Evolutionary conservation across 1,140 invertebrate species (phyloP), one percentile per base, ranked within the genome.

Genomic region (Trichomalopsis sarcophagae): DNA sequence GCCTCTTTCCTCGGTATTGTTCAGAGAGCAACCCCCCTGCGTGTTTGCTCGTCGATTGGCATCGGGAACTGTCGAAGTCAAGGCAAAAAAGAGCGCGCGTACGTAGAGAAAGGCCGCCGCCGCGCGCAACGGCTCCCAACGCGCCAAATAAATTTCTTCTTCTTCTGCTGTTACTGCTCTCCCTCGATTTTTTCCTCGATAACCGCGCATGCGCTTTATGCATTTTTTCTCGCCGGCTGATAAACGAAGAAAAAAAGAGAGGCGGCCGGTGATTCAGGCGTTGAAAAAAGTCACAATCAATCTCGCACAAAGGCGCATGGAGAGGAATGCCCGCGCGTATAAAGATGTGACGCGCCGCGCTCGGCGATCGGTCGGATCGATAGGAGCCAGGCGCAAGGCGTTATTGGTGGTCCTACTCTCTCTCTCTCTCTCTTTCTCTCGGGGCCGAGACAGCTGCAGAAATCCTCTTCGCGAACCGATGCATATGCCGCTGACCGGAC

Each of bases 61-160:
- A 90, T 90, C 89, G 86, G 89, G 81, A 77, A 78, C 44, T 87
- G 81, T 85, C 86, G 62, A 87, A 86, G 74, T 74, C 47, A 82
- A 87, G 84, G 77, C 86, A 23, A 40, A 69, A 71, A 13, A 76
- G n/a, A 50, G 40, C 40, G 44, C 17, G 75, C 2, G 73, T 44
- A 21, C 73, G 14, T 9, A 21, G 30, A 74, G 69, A 55, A 62
- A 78, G 30, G 21, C n/a, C 47, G 33, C 55, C 62, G 33, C 27
- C 27, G 27, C 27, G 27, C 33, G 33, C 33, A 79, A 71, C 44
- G 33, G 44, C 2, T 55, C n/a, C 1, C 13, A 9, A 47, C 36
- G 23, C 14, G 40, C 40, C 23, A 76, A 47, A 76, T 47, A 23
- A 50, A 13, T 77, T 47, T 50, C 33, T 66, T 33, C 14, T 0